phyloP scores from a whole-genome alignment of 2,797 vertebrate species.

The Melopsittacus undulatus region DNA sequence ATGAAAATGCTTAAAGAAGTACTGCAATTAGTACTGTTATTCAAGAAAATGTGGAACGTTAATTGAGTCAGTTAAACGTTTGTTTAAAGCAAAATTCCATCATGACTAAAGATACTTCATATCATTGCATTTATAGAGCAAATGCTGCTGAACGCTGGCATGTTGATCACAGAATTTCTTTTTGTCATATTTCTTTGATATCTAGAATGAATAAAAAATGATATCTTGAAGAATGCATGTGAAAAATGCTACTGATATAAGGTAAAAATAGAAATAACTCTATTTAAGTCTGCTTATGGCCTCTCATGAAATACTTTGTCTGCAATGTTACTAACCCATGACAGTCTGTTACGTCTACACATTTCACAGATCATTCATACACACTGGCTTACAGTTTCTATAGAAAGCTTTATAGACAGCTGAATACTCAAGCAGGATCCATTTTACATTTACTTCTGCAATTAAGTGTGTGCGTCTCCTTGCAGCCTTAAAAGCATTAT shows the following conservation, averaged over 20 bases:
- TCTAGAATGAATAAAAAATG: background rate
- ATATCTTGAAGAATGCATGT: background rate
- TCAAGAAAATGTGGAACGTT: background rate
- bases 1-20: background rate
- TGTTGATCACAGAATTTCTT: background rate
- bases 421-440: background rate
- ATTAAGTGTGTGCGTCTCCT: background rate
- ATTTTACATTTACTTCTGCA: background rate
- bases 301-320: background rate
- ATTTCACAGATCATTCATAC: background rate
- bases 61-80: background rate
- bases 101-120: background rate
- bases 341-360: background rate
- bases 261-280: background rate
- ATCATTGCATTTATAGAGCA: background rate
- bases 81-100: constrained; percentile 25
- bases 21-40: constrained; percentile 8
- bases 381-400: background rate
- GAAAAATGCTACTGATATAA: background rate
- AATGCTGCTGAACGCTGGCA: background rate
- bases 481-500: background rate
- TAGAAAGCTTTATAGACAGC: background rate
- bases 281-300: background rate
- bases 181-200: background rate
- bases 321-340: background rate